phyloP scores from a whole-genome alignment of 2,888 invertebrate species.

The Drosophila peninsularis region DNA sequence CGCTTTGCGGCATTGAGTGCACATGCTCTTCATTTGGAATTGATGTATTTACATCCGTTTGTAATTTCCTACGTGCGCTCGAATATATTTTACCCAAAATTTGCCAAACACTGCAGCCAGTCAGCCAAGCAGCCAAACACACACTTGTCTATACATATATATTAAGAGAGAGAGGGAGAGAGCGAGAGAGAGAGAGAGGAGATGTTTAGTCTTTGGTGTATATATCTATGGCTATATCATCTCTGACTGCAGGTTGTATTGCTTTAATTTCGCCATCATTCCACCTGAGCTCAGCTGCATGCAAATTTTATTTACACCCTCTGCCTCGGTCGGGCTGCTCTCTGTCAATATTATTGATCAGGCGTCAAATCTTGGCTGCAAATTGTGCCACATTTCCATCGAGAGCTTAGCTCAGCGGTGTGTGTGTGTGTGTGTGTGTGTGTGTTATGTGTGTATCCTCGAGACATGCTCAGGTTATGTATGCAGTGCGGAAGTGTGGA shows the following conservation, averaged over 20 bases:
- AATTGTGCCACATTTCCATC: conserved; percentile 68
- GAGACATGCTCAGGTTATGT: conserved; percentile 35
- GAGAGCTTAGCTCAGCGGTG: conserved; percentile 15
- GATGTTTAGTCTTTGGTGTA: conserved; percentile 29
- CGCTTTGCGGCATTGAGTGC: conserved; percentile 41
- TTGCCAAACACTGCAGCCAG: conserved; percentile 58
- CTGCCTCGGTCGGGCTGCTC: conserved; percentile 29
- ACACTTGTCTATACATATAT: too few relatives aligned
- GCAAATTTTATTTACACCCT: conserved; percentile 51
- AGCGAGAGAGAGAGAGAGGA: too few relatives aligned
- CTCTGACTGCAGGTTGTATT: conserved; percentile 59
- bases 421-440: neutral
- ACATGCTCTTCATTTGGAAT: conserved; percentile 64
- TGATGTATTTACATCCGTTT: conserved; percentile 79
- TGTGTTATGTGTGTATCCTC: conserved; percentile 5
- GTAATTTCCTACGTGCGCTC: conserved; percentile 75
- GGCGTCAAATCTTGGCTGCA: conserved; percentile 67
- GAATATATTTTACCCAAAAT: conserved; percentile 64
- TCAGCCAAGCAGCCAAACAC: conserved; percentile 22
- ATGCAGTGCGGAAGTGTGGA: conserved; percentile 11
- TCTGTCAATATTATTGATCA: conserved; percentile 77
- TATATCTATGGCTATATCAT: conserved; percentile 38
- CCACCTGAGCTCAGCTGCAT: conserved; percentile 60
- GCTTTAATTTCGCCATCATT: conserved; percentile 75
- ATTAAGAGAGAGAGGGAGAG: too few relatives aligned